Evolutionary conservation across 2,888 invertebrate genomes (phyloP), one percentile per base, ranked within the genome.

Genomic region (Caenorhabditis sp.): DNA sequence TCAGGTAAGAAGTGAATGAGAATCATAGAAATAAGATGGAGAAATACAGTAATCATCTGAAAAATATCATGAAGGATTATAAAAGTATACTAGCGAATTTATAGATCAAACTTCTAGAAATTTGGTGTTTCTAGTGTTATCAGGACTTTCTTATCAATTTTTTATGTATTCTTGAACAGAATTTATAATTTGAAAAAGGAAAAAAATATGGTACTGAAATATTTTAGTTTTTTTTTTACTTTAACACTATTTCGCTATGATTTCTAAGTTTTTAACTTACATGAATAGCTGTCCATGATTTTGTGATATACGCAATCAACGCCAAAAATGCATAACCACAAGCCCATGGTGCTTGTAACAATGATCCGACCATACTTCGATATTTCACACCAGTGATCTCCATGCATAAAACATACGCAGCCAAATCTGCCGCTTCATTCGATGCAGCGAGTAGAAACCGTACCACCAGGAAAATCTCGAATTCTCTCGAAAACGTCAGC

Each of bases 321-420:
- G 87, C 87, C 20, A 87, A 68, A 21, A 88, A 81, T 0, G 87
- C 85, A 72, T 87, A 87, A 2, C 87, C 87, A 54, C 83, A 80
- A 0, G 87, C 87, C 87, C 88, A 87, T 1, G 87, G 87, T 10
- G 86, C 86, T 69, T 87, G 88, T 38, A 87, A 72, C 26, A 87
- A 69, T 14, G 83, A 83, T 3, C 87, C 87, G n/a, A 87, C 87
- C 25, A 88, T 82, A 5, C 87, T 84, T n/a, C 87, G 78, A 63
- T 88, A 88, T 54, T 85, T 84, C n/a, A 81, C 80, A n/a, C 86
- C 86, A n/a, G 87, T 88, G 52, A 85, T 78, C 71, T 88, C 87
- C 87, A 87, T 87, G 65, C 88, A 88, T 17, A 87, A 76, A 0
- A 88, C 86, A 66, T 87, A 87, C 3, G 88, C 87, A 17, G 87